Evolutionary conservation across 2,113 vertebrate species (phyloP).

Genomic region (Euleptes europaea): DNA sequence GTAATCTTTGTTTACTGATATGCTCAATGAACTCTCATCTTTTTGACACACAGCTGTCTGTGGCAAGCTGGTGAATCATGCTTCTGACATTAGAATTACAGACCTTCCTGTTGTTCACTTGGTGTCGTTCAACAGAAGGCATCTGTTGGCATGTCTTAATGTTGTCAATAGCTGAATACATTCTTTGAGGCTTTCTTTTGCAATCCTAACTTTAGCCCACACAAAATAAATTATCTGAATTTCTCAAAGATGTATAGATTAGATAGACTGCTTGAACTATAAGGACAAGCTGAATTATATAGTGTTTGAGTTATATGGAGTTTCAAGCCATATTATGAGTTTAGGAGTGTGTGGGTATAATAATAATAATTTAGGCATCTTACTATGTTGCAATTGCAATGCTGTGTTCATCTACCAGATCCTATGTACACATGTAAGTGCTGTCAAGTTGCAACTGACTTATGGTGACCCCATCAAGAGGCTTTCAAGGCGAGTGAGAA

Average conservation of each 20-base stretch:
- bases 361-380: too few relatives aligned
- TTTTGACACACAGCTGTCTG: background rate
- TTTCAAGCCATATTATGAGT: too few relatives aligned
- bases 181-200: background rate
- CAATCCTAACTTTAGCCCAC: background rate
- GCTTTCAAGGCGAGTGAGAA: too few relatives aligned
- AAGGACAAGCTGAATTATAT: too few relatives aligned
- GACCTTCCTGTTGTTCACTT: rapidly evolving
- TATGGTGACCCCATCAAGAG: too few relatives aligned
- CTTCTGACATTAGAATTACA: background rate
- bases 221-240: background rate
- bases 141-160: rapidly evolving
- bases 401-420: too few relatives aligned
- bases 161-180: background rate
- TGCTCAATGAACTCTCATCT: background rate
- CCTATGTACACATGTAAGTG: too few relatives aligned
- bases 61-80: background rate
- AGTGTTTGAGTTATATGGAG: too few relatives aligned
- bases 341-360: too few relatives aligned
- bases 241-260: background rate
- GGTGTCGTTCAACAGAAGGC: background rate
- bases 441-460: too few relatives aligned
- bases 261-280: too few relatives aligned
- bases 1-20: background rate
- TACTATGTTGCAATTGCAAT: too few relatives aligned